phyloP scores from a whole-genome alignment of 2,797 vertebrate genomes.

The Octomys mimax region DNA sequence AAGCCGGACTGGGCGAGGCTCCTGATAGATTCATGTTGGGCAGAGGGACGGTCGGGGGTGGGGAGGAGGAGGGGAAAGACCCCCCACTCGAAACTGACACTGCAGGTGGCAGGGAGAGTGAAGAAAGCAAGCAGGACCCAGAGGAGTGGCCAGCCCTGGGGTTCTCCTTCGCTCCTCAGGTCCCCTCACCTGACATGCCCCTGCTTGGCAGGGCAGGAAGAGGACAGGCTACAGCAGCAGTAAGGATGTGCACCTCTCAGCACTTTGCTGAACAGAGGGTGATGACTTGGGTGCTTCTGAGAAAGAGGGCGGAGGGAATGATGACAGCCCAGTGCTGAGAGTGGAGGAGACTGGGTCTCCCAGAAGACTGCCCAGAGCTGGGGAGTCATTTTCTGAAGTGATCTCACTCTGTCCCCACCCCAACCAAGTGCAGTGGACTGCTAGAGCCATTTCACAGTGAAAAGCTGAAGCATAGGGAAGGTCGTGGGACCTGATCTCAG shows the following conservation, averaged over 20 bases:
- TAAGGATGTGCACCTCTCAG: constrained; percentile 6
- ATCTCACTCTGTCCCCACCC: not conserved
- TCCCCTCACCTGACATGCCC: not conserved
- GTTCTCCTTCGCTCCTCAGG: not conserved
- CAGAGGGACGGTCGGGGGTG: not conserved
- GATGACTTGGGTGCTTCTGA: not conserved
- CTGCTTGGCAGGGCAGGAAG: not conserved
- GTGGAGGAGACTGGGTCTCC: not conserved
- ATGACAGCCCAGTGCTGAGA: not conserved
- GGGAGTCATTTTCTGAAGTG: not conserved
- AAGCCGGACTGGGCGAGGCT: constrained; percentile 86
- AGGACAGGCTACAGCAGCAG: not conserved
- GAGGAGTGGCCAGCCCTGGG: not conserved
- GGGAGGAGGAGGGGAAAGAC: constrained; percentile 43
- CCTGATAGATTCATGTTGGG: constrained; percentile 65
- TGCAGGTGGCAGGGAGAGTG: not conserved
- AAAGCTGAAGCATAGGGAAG: not conserved
- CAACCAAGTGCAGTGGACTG: not conserved
- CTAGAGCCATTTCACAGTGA: not conserved
- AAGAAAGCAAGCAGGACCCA: not conserved
- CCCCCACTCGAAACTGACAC: constrained; percentile 70
- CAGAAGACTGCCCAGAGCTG: not conserved
- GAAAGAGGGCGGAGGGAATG: not conserved
- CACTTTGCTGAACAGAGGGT: constrained; percentile 49
- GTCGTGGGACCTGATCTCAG: not conserved